Conservation (phyloP, 2,888 invertebrate genomes). For the Amphipoea lucens region DNA sequence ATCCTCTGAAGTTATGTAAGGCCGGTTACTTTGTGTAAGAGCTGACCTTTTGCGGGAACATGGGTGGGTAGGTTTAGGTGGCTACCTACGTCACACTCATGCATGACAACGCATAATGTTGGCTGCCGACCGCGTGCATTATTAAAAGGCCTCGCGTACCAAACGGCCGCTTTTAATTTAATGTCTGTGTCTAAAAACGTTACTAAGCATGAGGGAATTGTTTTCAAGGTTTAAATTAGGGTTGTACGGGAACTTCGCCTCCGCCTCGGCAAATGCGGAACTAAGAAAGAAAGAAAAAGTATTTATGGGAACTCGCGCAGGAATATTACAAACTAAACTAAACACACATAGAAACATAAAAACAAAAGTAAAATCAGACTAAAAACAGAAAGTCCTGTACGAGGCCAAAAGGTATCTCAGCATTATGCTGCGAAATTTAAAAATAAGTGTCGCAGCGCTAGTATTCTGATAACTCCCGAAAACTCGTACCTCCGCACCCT, state of each 20-base stretch:
- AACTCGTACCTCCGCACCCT: neutral
- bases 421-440: no score
- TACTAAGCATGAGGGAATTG: conserved; percentile 63
- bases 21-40: conserved; percentile 70
- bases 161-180: conserved; percentile 77
- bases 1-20: conserved; percentile 57
- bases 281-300: no score
- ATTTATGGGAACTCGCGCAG: no score
- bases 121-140: conserved; percentile 76
- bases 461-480: no score
- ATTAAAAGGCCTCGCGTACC: conserved; percentile 77
- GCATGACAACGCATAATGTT: conserved; percentile 81
- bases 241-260: neutral
- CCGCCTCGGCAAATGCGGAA: neutral
- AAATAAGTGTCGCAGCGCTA: no score
- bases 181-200: conserved; percentile 72
- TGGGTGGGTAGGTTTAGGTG: conserved; percentile 60
- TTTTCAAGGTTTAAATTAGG: conserved; percentile 63
- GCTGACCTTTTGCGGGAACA: conserved; percentile 77
- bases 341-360: no score
- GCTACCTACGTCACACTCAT: conserved; percentile 66
- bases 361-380: no score
- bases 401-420: no score
- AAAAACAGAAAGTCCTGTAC: no score
- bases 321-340: no score